Evolutionary conservation across 1,140 invertebrate genomes (phyloP).

Genomic region (Bombus waltoni): DNA sequence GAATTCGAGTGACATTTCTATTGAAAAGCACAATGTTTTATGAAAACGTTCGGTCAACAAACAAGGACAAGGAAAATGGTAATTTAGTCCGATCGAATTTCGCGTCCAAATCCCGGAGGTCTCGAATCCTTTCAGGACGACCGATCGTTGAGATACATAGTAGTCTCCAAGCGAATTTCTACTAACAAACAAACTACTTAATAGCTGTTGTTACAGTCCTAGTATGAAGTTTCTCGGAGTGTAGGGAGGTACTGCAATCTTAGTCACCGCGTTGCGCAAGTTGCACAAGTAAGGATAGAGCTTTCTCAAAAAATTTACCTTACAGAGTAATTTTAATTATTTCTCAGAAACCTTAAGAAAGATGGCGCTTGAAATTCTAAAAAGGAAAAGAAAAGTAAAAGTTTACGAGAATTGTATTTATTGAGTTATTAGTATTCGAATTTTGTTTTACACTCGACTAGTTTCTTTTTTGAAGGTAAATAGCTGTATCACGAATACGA

Average conservation of each 20-base stretch:
- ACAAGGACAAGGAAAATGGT: too few species aligned
- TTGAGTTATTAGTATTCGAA: background rate
- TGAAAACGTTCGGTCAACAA: too few species aligned
- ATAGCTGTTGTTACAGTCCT: conserved; percentile 72
- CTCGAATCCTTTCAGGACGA: conserved; percentile 39
- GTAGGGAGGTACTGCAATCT: background rate
- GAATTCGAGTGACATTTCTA: background rate
- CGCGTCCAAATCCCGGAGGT: background rate
- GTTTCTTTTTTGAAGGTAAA: background rate
- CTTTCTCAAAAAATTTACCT: conserved; percentile 27
- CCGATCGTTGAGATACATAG: too few species aligned
- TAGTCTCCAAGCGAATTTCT: conserved; percentile 63
- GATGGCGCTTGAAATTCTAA: background rate
- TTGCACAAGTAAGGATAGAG: conserved; percentile 10
- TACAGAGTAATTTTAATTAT: conserved; percentile 40
- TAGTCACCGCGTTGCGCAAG: conserved; percentile 21
- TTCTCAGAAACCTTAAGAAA: conserved; percentile 33
- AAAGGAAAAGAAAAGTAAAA: background rate
- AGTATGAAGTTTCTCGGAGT: conserved; percentile 44
- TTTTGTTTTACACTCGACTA: background rate
- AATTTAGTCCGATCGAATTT: background rate
- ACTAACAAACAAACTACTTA: conserved; percentile 78
- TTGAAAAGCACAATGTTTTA: background rate
- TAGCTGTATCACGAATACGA: too few species aligned
- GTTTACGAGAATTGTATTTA: background rate